Evolutionary conservation across 1,140 invertebrate genomes (phyloP).

Genomic region (Drosophila ohnishii): DNA sequence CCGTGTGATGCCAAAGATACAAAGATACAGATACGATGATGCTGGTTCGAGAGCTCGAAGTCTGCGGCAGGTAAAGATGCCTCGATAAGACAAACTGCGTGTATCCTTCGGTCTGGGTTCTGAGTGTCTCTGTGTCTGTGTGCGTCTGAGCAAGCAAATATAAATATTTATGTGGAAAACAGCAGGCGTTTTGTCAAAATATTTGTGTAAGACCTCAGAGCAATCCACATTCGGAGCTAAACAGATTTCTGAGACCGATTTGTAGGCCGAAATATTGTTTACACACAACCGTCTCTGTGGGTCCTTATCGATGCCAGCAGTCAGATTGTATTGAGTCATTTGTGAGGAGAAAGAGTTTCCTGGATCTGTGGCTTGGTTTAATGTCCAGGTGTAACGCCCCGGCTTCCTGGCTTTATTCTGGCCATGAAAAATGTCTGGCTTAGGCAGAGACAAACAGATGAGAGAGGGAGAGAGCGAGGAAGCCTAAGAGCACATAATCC

Average conservation of each 20-base stretch:
- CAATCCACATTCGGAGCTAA: slow-evolving; percentile 31
- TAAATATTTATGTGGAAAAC: slow-evolving; percentile 81
- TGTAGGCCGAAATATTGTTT: slow-evolving; percentile 67
- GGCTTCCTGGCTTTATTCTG: slow-evolving; percentile 20
- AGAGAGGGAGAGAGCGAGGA: not conserved
- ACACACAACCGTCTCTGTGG: slow-evolving; percentile 63
- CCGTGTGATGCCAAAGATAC: slow-evolving; percentile 66
- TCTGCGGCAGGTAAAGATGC: slow-evolving; percentile 72
- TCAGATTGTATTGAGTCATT: slow-evolving; percentile 44
- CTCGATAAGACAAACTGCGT: slow-evolving; percentile 50
- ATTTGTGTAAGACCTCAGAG: slow-evolving; percentile 68
- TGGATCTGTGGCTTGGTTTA: slow-evolving; percentile 14
- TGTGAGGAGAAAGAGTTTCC: slow-evolving; percentile 29
- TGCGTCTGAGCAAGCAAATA: slow-evolving; percentile 57
- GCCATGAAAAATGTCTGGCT: slow-evolving; percentile 66
- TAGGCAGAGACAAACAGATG: slow-evolving; percentile 20
- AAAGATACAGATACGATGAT: slow-evolving; percentile 39
- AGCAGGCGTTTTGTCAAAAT: slow-evolving; percentile 81
- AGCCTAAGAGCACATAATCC: slow-evolving; percentile 56
- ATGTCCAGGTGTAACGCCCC: slow-evolving; percentile 37
- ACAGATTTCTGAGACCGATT: slow-evolving; percentile 63
- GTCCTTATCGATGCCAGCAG: slow-evolving; percentile 57
- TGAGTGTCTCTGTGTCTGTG: slow-evolving; percentile 5
- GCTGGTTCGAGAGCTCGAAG: slow-evolving; percentile 45
- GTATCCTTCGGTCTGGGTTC: slow-evolving; percentile 31